Percentiles rank a stretch among this genome's conserved stretches.
Conservation (phyloP, 2,113 vertebrate species). For the Trichechus manatus region DNA sequence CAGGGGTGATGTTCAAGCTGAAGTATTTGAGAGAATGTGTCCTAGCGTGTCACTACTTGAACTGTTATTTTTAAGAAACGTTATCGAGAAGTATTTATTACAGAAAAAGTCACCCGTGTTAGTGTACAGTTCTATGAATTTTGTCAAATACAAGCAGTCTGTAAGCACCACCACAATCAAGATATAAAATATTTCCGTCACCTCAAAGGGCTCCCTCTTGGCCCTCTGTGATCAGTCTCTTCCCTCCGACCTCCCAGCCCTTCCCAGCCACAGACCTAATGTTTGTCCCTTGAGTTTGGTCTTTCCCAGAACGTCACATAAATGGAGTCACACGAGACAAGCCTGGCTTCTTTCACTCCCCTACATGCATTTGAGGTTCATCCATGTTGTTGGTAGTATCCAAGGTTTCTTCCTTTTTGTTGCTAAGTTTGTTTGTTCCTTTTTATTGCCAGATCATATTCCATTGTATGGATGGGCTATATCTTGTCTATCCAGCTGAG, state of each 20-base stretch:
- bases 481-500: not conserved
- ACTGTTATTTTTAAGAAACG: not conserved
- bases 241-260: not conserved
- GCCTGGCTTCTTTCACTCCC: not conserved
- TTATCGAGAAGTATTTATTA: not conserved
- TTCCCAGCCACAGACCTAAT: fast-evolving
- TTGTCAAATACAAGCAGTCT: not conserved
- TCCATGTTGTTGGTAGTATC: fast-evolving
- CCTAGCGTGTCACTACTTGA: too few relatives aligned
- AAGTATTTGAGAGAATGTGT: not conserved
- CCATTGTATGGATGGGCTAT: too few relatives aligned
- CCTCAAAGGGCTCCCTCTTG: too few relatives aligned
- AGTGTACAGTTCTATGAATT: not conserved
- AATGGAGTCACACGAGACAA: fast-evolving
- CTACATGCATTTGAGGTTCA: not conserved
- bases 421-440: too few relatives aligned
- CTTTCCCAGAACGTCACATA: not conserved
- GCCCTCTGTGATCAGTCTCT: not conserved
- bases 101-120: not conserved
- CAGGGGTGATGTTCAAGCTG: fast-evolving
- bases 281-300: not conserved
- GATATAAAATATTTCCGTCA: not conserved
- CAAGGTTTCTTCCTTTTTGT: too few relatives aligned
- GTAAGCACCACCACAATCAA: not conserved
- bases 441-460: too few relatives aligned